Conservation (phyloP, 2,888 invertebrate genomes). For the Myathropa florea region DNA sequence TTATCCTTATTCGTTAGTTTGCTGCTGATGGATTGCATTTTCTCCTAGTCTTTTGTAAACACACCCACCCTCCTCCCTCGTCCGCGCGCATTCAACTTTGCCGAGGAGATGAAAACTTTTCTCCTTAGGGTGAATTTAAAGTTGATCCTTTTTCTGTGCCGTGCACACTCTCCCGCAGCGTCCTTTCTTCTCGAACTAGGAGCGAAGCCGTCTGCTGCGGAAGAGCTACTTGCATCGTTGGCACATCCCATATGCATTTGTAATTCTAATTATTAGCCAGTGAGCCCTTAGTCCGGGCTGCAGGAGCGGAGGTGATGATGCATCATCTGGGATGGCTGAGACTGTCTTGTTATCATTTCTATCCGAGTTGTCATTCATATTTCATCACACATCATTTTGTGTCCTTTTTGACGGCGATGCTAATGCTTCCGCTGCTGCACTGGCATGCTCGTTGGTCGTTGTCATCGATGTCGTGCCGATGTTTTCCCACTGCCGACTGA, state of each 20-base stretch:
- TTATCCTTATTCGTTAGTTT: constrained; percentile 21
- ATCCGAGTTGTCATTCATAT: constrained; percentile 51
- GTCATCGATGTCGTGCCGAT: constrained; percentile 16
- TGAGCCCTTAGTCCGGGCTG: neutral
- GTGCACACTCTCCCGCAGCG: neutral
- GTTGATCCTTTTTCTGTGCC: neutral
- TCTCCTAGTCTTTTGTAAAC: neutral
- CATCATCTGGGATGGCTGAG: constrained; percentile 1
- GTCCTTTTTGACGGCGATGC: constrained; percentile 5
- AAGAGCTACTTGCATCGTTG: neutral
- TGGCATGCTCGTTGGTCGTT: neutral
- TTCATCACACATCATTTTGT: constrained; percentile 24
- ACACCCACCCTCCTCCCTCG: neutral
- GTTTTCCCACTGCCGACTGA: constrained; percentile 25
- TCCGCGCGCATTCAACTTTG: neutral
- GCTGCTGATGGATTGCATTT: constrained; percentile 1
- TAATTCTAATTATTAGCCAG: neutral
- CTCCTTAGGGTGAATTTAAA: neutral
- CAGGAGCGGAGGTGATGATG: neutral
- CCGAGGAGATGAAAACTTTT: neutral
- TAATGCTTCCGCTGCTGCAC: neutral
- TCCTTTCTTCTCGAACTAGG: neutral
- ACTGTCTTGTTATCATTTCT: constrained; percentile 55
- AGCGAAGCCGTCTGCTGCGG: neutral
- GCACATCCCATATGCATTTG: neutral